Evolutionary conservation across 2,113 vertebrate genomes (phyloP).

Genomic region (Daboia siamensis): DNA sequence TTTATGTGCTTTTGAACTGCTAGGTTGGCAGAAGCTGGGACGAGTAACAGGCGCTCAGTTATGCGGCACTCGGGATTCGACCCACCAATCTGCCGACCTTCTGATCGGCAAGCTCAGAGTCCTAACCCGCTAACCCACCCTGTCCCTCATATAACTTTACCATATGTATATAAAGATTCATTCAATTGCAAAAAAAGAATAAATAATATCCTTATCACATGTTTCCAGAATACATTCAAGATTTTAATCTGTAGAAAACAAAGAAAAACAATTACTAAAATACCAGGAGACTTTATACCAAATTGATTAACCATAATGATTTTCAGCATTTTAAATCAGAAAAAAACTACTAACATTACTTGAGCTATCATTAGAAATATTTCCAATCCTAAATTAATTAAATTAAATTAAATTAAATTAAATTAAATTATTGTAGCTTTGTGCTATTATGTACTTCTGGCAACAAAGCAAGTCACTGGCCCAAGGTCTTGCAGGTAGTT

Average conservation of each 20-base stretch:
- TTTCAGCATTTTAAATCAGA: background rate
- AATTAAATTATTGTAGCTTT: background rate
- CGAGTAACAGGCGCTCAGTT: too few relatives aligned
- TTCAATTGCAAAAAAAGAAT: background rate
- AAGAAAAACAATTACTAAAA: background rate
- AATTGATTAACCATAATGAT: background rate
- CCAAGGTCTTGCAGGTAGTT: background rate
- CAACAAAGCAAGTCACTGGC: background rate
- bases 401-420: background rate
- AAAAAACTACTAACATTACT: background rate
- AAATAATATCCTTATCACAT: background rate
- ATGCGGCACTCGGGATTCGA: too few relatives aligned
- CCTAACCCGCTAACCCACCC: too few relatives aligned
- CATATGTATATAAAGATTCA: background rate
- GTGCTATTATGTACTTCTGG: background rate
- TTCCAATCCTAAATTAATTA: background rate
- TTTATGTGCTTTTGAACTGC: too few relatives aligned
- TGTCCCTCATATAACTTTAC: background rate
- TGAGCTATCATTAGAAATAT: background rate
- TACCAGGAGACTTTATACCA: background rate
- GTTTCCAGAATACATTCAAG: background rate
- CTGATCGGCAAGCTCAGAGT: too few relatives aligned
- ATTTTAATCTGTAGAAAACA: background rate
- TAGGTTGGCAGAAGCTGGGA: too few relatives aligned
- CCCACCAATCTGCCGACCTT: too few relatives aligned